Evolutionary conservation across 2,113 vertebrate genomes (phyloP), one percentile per base, ranked within the genome.

Genomic region (Alexandromys fortis): DNA sequence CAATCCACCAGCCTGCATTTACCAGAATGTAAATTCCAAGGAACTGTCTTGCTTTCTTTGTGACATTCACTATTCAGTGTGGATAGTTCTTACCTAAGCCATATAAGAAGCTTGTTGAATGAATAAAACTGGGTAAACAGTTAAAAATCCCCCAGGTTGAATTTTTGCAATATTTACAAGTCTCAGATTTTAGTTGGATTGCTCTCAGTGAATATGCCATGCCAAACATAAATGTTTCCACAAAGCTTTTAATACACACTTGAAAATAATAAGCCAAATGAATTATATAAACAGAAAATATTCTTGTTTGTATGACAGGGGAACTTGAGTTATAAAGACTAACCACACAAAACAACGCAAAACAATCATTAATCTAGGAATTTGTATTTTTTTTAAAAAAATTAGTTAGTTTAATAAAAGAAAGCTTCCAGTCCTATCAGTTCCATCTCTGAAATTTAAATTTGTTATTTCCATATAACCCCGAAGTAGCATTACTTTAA

Each of bases 401-500:
- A 86, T 86, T 86, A 86, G 63, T 26, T 97, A 86, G 58, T 26
- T 97, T 97, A 91, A 95, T 0, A 95, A 0, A 70, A 96, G 87
- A 55, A 89, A 96, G 63, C 83, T 89, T 75, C 81, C 38, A 96
- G 88, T 4, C 38, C 78, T 82, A 42, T 45, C 61, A 58, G 87
- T 91, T 93, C 86, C 75, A 49, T 94, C 89, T 26, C 16, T 42
- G 68, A 83, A 96, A 97, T 94, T 91, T 86, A 76, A 95, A 87
- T 76, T 78, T 47, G 49, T 92, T 90, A 96, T 94, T 96, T 97
- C 81, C 63, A 96, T 91, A 75, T 94, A 97, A 61, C 89, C 88
- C 94, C 92, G 89, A 97, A 93, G 86, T 83, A 72, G 73, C 16
- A 30, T 93, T 94, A 94, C 95, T 98, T 97, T 96, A 92, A 96